A percentile compares a stretch with the other conserved stretches of the same genome.
These are phyloP conservation scores for Anableps anableps DNA, from an alignment of 2,797 vertebrate genomes.

Conservation along the genomic window DNA sequence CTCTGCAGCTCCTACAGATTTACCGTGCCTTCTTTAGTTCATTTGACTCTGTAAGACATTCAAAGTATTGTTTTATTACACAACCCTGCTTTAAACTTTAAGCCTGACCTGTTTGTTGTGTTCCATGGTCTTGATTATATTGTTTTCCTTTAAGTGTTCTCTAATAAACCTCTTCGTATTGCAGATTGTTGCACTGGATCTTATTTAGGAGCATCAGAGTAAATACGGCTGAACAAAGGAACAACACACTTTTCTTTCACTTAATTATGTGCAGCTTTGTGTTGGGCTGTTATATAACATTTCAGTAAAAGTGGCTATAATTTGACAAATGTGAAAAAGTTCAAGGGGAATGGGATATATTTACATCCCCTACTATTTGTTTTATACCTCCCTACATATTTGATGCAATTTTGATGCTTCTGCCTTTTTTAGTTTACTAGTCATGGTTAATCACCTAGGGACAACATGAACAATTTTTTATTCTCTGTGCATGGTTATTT, in stretches of 20 bases:
- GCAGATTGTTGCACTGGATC: too few species aligned
- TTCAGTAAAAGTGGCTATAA: neutral
- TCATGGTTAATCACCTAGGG: constrained; percentile 24
- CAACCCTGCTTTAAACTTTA: neutral
- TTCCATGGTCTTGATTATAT: too few species aligned
- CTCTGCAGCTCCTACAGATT: neutral
- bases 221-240: too few species aligned
- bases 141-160: too few species aligned
- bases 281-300: neutral
- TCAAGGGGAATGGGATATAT: neutral
- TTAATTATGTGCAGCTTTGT: too few species aligned
- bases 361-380: neutral
- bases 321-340: neutral
- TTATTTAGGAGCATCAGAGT: too few species aligned
- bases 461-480: constrained; percentile 30
- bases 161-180: too few species aligned
- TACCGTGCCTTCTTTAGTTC: neutral
- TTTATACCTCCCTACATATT: constrained; percentile 8
- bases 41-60: neutral
- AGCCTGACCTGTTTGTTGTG: neutral
- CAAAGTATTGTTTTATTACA: neutral
- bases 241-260: too few species aligned
- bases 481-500: constrained; percentile 35
- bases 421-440: neutral
- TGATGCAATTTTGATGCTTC: constrained; percentile 11